These are phyloP conservation scores for mouse (Mus musculus) DNA, from an alignment of 2,113 vertebrate genomes.

Conservation along the genomic window GRCm39 chr8:113474501-113475000, in stretches of 20 bases:
- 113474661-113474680: not conserved
- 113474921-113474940: constrained; percentile 9
- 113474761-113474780: not conserved
- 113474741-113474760: not conserved
- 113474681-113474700: not conserved
- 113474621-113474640: not conserved
- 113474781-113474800: not conserved
- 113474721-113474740: not conserved
- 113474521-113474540: not conserved
- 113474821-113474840: not conserved
- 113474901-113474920: constrained; percentile 17
- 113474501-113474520: constrained; percentile 2
- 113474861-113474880: constrained; percentile 52
- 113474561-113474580: not conserved
- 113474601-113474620: not conserved
- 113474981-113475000: not conserved
- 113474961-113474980: not conserved
- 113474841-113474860: not conserved
- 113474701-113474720: not conserved
- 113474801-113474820: not conserved
- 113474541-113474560: not conserved
- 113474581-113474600: no score
- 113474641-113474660: not conserved
- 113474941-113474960: not conserved
- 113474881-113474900: not conserved